Percentiles rank a stretch among this genome's conserved stretches.
These are phyloP conservation scores for Bugulina stolonifera DNA, from an alignment of 2,888 invertebrate species.

Conservation along the genomic window DNA sequence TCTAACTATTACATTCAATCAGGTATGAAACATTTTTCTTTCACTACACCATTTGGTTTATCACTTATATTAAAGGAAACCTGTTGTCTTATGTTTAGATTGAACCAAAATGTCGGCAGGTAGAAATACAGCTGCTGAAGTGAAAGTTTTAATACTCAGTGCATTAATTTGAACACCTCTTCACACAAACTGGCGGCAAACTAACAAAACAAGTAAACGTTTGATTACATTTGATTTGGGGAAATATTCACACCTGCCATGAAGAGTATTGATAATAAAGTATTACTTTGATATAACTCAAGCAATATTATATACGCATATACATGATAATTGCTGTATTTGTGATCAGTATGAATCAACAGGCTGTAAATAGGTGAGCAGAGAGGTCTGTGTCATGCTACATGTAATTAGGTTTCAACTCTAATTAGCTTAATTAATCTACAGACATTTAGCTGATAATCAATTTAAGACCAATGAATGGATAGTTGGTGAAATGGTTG, in stretches of 20 bases:
- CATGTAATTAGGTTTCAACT: not conserved
- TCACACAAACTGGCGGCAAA: not conserved
- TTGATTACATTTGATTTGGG: not conserved
- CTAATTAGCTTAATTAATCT: conserved; percentile 23
- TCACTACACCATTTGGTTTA: too few species aligned
- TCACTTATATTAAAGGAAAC: too few species aligned
- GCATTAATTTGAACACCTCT: not conserved
- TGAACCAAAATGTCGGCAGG: too few species aligned
- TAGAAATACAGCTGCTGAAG: not conserved
- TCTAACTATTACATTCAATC: too few species aligned
- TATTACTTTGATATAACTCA: not conserved
- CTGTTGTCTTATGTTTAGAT: too few species aligned
- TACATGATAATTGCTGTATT: not conserved
- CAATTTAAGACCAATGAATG: too few species aligned
- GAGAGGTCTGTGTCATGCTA: not conserved
- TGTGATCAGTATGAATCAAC: not conserved
- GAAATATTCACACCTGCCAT: not conserved
- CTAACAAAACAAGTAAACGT: not conserved
- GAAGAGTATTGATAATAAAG: not conserved
- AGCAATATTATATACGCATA: not conserved
- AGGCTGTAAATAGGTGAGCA: not conserved
- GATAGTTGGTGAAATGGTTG: too few species aligned
- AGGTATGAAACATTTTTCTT: too few species aligned
- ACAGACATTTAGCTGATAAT: not conserved
- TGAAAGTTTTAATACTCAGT: not conserved